phyloP scores from a whole-genome alignment of 64 coral and sea anemone genomes.

The Platygyra sinensis region DNA sequence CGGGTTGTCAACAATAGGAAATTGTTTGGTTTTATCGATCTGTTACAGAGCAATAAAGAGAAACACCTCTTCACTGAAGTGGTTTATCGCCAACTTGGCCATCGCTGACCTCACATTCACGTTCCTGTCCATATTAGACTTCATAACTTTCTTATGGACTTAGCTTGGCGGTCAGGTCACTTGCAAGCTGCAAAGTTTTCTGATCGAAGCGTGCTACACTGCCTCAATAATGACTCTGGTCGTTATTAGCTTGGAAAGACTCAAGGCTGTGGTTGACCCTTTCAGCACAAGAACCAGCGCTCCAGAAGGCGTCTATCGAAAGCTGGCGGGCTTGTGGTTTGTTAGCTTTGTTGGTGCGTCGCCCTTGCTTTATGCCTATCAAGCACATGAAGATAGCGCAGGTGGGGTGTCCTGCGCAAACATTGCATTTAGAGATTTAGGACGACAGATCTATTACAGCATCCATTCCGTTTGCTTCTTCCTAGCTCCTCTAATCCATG shows the following conservation, averaged over 20 bases:
- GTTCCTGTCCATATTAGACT: slow-evolving; percentile 26
- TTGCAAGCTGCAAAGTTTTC: slow-evolving; percentile 44
- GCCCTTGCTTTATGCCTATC: slow-evolving; percentile 49
- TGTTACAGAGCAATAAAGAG: too few species aligned
- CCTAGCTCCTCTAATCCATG: background rate
- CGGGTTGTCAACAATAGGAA: too few species aligned
- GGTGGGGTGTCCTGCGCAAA: slow-evolving; percentile 21
- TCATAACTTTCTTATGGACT: slow-evolving; percentile 17
- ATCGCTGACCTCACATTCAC: slow-evolving; percentile 43
- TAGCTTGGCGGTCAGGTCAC: slow-evolving; percentile 51
- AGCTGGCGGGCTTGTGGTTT: slow-evolving; percentile 1
- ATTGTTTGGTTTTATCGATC: too few species aligned
- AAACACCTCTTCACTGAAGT: too few species aligned
- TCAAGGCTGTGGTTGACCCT: slow-evolving; percentile 11
- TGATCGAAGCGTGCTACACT: slow-evolving; percentile 54
- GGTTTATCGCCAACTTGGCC: slow-evolving; percentile 48
- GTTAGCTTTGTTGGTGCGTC: slow-evolving; percentile 4
- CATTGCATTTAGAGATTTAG: slow-evolving; percentile 22
- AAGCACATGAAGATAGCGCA: background rate
- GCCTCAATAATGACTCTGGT: slow-evolving; percentile 45
- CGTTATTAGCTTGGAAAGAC: slow-evolving; percentile 31
- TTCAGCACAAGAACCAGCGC: background rate
- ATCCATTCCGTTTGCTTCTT: slow-evolving; percentile 36
- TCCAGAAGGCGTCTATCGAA: background rate
- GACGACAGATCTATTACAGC: slow-evolving; percentile 46